Evolutionary conservation across 2,888 invertebrate species (phyloP).

Genomic region (Zhengitettix transpicula): DNA sequence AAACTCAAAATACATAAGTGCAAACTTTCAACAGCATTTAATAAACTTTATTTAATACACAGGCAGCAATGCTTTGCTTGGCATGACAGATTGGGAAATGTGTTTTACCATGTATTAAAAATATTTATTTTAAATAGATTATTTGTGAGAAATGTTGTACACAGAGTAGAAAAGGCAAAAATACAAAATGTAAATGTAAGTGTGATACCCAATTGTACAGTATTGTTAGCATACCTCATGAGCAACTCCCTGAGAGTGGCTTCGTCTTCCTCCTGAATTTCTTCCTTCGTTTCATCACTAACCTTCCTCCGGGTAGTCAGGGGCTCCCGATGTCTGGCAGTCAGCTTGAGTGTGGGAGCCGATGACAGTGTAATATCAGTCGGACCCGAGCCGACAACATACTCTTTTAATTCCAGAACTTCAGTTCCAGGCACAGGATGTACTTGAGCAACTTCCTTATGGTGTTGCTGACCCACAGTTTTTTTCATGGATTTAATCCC

Average conservation of each 20-base stretch:
- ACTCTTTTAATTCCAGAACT: slow-evolving; percentile 31
- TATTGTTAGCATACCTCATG: slow-evolving; percentile 54
- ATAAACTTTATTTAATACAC: too few relatives aligned
- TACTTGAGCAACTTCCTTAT: slow-evolving; percentile 4
- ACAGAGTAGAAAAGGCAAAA: too few relatives aligned
- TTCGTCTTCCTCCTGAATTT: slow-evolving; percentile 60
- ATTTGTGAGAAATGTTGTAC: too few relatives aligned
- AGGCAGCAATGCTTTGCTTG: too few relatives aligned
- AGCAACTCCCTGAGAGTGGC: slow-evolving; percentile 88
- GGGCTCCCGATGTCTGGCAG: slow-evolving; percentile 22
- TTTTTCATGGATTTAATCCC: slow-evolving; percentile 11
- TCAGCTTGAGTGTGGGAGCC: slow-evolving; percentile 30
- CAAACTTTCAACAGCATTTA: too few relatives aligned
- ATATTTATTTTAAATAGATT: too few relatives aligned
- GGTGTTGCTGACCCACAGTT: slow-evolving; percentile 7
- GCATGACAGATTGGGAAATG: too few relatives aligned
- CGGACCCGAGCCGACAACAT: slow-evolving; percentile 26
- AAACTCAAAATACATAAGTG: too few relatives aligned
- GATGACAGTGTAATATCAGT: slow-evolving; percentile 24
- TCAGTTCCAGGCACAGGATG: slow-evolving; percentile 18
- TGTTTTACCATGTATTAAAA: too few relatives aligned
- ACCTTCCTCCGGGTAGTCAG: slow-evolving; percentile 30
- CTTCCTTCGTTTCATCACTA: slow-evolving; percentile 70
- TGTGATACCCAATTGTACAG: background rate
- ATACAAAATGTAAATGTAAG: too few relatives aligned